Conservation (phyloP, 92 coral and sea anemone genomes). For the Diadumene lineata region DNA sequence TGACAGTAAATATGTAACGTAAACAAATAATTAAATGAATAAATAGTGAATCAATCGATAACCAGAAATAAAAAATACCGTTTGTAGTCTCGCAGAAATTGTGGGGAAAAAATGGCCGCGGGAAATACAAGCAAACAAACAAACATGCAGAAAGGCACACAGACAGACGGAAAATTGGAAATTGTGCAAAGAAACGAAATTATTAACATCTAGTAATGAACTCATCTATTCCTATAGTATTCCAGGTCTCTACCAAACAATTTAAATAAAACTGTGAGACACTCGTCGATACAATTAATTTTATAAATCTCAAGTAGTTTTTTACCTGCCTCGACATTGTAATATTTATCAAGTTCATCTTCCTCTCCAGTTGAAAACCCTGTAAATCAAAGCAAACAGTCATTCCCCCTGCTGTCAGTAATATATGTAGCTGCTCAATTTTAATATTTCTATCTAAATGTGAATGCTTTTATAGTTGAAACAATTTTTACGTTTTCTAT, state of each 20-base stretch:
- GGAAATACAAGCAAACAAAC: no score
- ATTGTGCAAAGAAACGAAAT: neutral
- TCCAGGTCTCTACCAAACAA: neutral
- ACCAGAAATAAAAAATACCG: no score
- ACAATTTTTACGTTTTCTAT: neutral
- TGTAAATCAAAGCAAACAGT: no score
- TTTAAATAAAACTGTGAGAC: no score
- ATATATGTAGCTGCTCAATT: neutral
- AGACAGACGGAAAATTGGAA: neutral
- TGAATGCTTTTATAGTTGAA: neutral
- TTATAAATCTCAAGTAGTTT: neutral
- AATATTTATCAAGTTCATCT: neutral
- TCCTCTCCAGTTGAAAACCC: neutral
- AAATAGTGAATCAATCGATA: no score
- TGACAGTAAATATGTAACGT: no score
- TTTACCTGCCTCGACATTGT: neutral
- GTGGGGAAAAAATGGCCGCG: no score
- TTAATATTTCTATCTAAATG: no score
- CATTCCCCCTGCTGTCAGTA: neutral
- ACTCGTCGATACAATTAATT: neutral
- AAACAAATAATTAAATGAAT: no score
- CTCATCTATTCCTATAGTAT: neutral
- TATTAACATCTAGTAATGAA: no score
- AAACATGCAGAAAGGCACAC: neutral
- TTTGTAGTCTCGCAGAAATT: no score